A percentile compares a stretch with the other conserved stretches of the same genome.
Conservation (phyloP, 2,888 invertebrate species). For the Nudaria mundana region DNA sequence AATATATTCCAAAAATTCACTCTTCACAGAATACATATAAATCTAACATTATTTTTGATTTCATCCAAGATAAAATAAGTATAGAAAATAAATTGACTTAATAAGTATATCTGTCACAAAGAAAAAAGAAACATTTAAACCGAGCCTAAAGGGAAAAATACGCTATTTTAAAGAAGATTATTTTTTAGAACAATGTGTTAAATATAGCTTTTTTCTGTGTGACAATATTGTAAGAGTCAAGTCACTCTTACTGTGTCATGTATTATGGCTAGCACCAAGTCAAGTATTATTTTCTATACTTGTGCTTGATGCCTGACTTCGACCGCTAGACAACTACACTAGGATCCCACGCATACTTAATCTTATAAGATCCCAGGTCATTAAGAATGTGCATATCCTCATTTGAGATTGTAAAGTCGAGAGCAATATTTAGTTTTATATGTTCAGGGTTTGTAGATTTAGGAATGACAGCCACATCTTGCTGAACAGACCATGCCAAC, state of each 20-base stretch:
- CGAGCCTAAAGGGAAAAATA: not conserved
- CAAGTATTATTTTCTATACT: not conserved
- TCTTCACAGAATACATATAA: too few relatives aligned
- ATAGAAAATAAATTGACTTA: not conserved
- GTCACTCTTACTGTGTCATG: not conserved
- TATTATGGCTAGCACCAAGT: not conserved
- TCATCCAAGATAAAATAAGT: not conserved
- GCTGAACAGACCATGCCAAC: conserved; percentile 88
- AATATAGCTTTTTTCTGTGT: not conserved
- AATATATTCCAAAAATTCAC: too few relatives aligned
- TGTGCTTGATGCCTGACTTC: conserved; percentile 6
- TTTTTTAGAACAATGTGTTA: not conserved
- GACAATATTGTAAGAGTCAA: not conserved
- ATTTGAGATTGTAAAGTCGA: conserved; percentile 80
- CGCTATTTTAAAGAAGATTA: too few relatives aligned
- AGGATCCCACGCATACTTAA: conserved; percentile 58
- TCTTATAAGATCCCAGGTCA: conserved; percentile 32
- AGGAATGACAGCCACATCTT: conserved; percentile 85
- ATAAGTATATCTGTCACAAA: not conserved
- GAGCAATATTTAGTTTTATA: conserved; percentile 80
- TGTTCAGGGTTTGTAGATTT: conserved; percentile 81
- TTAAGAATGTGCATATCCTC: conserved; percentile 67
- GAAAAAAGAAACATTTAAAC: not conserved
- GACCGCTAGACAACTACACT: conserved; percentile 35
- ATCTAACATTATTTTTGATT: not conserved